phyloP scores from a whole-genome alignment of 2,113 vertebrate genomes.

The Cinclus mexicanus region DNA sequence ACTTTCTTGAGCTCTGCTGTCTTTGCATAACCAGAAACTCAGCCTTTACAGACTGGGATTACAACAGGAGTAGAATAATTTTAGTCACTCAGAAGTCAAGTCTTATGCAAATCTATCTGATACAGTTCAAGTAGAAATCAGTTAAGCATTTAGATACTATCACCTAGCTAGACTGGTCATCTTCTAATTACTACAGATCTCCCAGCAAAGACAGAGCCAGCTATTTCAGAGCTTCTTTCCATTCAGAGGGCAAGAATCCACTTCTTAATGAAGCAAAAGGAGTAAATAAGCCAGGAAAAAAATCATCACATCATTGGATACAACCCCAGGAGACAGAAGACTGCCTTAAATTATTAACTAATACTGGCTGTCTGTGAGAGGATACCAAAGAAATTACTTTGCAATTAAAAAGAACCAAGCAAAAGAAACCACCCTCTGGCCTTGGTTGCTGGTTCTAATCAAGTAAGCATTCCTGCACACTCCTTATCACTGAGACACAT shows the following conservation, averaged over 20 bases:
- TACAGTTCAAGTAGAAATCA: neutral
- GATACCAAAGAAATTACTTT: conserved; percentile 1
- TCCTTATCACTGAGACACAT: conserved; percentile 6
- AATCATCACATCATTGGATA: neutral
- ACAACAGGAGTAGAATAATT: neutral
- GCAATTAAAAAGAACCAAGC: conserved; percentile 15
- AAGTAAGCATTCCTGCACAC: neutral
- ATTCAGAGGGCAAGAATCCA: neutral
- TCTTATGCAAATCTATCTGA: neutral
- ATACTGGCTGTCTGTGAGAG: neutral
- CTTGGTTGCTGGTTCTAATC: neutral
- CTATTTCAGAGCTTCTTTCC: neutral
- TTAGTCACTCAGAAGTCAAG: neutral
- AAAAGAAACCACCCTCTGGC: neutral
- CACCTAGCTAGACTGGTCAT: neutral
- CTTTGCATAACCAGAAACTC: neutral
- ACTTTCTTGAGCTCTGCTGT: neutral
- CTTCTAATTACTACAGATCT: neutral
- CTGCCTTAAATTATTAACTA: neutral
- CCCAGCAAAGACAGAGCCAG: neutral
- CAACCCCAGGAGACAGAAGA: neutral
- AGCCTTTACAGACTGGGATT: neutral
- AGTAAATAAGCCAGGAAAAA: conserved; percentile 7
- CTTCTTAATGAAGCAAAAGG: neutral
- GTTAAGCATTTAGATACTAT: neutral